Evolutionary conservation across 2,797 vertebrate species (phyloP), one percentile per base, ranked within the genome.

Genomic region (Phyllotis vaccarum): DNA sequence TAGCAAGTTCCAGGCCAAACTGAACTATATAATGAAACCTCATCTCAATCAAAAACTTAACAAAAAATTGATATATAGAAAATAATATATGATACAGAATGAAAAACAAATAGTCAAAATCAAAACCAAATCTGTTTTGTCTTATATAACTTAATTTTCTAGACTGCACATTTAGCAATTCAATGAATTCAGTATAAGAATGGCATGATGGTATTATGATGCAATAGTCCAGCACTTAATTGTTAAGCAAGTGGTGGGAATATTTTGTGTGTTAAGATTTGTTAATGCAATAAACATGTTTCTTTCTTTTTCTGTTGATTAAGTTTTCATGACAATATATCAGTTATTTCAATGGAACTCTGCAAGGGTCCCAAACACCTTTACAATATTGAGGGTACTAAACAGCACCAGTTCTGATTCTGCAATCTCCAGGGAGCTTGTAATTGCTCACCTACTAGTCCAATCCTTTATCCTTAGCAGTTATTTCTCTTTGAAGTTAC

Each of bases 21-120:
- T 64, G 13, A 16, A 49, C 2, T 52, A 37, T 2, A 1, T 19
- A 60, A 6, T n/a, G 5, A 64, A 24, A 83, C 43, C 17, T 49
- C 31, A 9, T 89, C 9, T 78, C 58, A 78, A 52, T n/a, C 10
- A n/a, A 62, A 64, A 66, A 16, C 19, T 2, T 16, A 58, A 16
- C 19, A 64, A 49, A 95, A n/a, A 6, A 54, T 31, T 68, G 94
- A 91, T 74, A 92, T 66, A 16, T 58, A 70, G 43, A 72, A 88
- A 94, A 85, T 79, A 24, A 49, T 86, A 76, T 10, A 86, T 81
- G 31, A 19, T 24, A 74, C 12, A 79, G 52, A 88, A 76, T 60
- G 34, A 68, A 54, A 37, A 86, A 76, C 6, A 62, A 93, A 72
- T 62, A 89, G 86, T 95, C n/a, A 72, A 91, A 95, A 49, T n/a